phyloP scores from a whole-genome alignment of 2,888 invertebrate genomes.

The Deladenus siricidicola region DNA sequence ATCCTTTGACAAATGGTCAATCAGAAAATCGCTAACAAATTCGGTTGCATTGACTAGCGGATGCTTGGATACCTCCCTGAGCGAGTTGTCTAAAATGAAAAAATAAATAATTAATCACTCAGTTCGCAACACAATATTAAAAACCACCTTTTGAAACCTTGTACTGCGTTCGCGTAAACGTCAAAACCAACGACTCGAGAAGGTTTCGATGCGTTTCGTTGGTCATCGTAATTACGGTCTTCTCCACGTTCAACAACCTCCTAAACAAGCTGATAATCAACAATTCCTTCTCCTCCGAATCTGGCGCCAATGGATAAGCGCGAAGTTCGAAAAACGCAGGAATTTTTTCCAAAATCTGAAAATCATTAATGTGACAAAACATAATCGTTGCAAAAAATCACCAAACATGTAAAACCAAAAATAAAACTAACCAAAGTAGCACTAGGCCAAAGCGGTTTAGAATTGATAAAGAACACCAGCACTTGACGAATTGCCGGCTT shows the following conservation, averaged over 20 bases:
- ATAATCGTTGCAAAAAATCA: not conserved
- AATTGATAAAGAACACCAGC: not conserved
- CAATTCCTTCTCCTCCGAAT: slow-evolving; percentile 3
- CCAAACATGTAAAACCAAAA: not conserved
- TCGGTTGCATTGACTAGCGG: slow-evolving; percentile 6
- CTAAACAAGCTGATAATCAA: not conserved
- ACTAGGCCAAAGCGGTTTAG: slow-evolving; percentile 4
- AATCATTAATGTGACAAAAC: not conserved
- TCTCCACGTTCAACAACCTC: not conserved
- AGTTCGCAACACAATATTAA: not conserved
- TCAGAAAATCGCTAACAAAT: not conserved
- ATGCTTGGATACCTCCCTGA: not conserved
- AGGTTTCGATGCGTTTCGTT: not conserved
- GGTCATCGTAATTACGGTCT: not conserved
- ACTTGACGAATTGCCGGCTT: slow-evolving; percentile 2
- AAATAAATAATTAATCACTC: not conserved
- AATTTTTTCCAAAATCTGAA: slow-evolving; percentile 3
- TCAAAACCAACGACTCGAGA: not conserved
- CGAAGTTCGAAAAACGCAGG: slow-evolving; percentile 4
- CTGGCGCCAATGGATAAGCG: not conserved
- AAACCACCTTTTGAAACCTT: not conserved
- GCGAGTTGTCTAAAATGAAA: not conserved
- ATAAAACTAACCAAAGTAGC: slow-evolving; percentile 1
- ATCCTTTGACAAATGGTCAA: not conserved
- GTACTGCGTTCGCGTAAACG: not conserved